These are phyloP conservation scores for Oscheius sp. DNA, from an alignment of 2,888 invertebrate species.

Conservation along the genomic window DNA sequence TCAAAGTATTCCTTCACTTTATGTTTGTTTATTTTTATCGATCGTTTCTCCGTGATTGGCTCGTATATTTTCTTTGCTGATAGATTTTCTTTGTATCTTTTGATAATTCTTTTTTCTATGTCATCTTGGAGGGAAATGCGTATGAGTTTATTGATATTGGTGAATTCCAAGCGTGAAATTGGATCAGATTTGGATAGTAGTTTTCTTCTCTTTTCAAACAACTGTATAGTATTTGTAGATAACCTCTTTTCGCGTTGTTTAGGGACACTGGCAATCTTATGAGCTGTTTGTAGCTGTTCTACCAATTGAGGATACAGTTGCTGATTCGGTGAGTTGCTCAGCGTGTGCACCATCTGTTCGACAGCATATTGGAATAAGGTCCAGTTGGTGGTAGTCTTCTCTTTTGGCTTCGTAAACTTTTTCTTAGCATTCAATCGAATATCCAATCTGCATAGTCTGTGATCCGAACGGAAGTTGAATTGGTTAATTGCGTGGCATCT, in stretches of 20 bases:
- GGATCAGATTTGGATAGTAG: constrained; percentile 3
- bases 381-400: too few species aligned
- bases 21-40: background rate
- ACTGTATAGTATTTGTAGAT: background rate
- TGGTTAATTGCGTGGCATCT: too few species aligned
- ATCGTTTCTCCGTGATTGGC: background rate
- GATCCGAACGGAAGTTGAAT: constrained; percentile 2
- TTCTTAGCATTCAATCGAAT: background rate
- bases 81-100: background rate
- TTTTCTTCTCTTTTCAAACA: background rate
- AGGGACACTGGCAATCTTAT: background rate
- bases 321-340: background rate
- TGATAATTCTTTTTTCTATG: background rate
- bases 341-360: background rate
- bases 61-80: constrained; percentile 1
- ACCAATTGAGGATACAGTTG: background rate
- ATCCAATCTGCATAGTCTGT: background rate
- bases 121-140: background rate
- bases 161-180: background rate
- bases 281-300: background rate
- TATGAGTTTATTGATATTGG: background rate
- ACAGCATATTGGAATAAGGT: background rate
- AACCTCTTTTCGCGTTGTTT: background rate
- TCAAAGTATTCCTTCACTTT: constrained; percentile 7
- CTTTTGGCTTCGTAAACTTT: background rate